Evolutionary conservation across 2,797 vertebrate species (phyloP).

Genomic region (Anguilla obscura): DNA sequence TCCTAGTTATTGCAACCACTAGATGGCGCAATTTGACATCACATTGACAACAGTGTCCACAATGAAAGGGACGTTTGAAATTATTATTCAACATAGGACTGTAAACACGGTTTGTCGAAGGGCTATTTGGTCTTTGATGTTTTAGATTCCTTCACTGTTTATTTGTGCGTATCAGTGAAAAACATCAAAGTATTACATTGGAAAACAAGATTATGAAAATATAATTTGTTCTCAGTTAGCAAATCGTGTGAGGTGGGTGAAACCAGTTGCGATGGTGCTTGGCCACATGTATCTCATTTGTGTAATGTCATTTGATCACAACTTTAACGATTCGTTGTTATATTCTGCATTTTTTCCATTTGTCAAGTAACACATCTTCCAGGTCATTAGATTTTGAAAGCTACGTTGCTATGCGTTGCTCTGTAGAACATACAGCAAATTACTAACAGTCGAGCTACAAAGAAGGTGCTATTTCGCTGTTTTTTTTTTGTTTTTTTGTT

Average conservation of each 20-base stretch:
- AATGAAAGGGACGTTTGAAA: background rate
- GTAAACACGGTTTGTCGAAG: background rate
- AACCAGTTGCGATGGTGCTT: background rate
- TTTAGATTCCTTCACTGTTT: background rate
- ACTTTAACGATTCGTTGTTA: background rate
- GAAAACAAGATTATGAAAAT: background rate
- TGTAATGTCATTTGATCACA: background rate
- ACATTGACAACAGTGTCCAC: no score
- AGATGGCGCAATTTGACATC: constrained; percentile 27
- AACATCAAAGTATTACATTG: background rate
- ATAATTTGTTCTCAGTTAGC: background rate
- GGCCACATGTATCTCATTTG: background rate
- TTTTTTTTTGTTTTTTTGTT: background rate
- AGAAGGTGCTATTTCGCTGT: background rate
- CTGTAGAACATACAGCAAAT: background rate
- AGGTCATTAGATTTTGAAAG: background rate
- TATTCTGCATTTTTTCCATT: background rate
- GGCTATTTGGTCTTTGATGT: background rate
- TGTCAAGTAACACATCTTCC: background rate
- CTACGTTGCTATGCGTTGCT: background rate
- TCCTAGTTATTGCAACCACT: constrained; percentile 11
- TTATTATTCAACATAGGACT: background rate
- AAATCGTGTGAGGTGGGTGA: background rate
- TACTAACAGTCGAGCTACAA: background rate
- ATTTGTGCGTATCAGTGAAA: background rate